phyloP scores from a whole-genome alignment of 1,140 invertebrate species.

The Drosophila gunungcola region DNA sequence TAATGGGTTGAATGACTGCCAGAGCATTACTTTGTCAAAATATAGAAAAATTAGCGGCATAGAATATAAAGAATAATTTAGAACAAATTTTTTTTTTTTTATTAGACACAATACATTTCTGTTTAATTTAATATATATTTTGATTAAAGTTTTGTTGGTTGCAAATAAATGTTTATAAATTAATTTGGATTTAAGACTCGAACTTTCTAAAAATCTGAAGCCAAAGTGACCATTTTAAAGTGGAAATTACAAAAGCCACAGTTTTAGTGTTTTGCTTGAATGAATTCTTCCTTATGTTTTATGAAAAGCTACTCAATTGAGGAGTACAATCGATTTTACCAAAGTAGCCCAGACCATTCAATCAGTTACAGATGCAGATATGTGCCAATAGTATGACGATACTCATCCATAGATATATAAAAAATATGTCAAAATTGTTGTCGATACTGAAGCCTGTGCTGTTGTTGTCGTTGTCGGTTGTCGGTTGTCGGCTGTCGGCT shows the following conservation, averaged over 20 bases:
- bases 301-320: not conserved
- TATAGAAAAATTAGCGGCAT: not conserved
- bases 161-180: too few relatives aligned
- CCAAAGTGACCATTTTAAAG: too few relatives aligned
- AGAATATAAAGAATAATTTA: too few relatives aligned
- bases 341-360: not conserved
- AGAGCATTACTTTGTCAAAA: slow-evolving; percentile 3
- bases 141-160: too few relatives aligned
- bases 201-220: too few relatives aligned
- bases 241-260: too few relatives aligned
- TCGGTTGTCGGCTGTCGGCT: not conserved
- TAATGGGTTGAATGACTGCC: slow-evolving; percentile 6
- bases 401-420: slow-evolving; percentile 4
- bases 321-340: slow-evolving; percentile 2
- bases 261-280: too few relatives aligned
- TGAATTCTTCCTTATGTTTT: too few relatives aligned
- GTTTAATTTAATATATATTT: too few relatives aligned
- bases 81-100: too few relatives aligned
- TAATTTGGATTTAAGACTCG: too few relatives aligned
- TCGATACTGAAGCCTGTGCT: slow-evolving; percentile 14
- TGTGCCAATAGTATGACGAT: slow-evolving; percentile 11
- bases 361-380: not conserved
- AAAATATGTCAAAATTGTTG: slow-evolving; percentile 24
- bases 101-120: too few relatives aligned
- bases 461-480: slow-evolving; percentile 7